Percentiles rank a stretch among this genome's conserved stretches.
Evolutionary conservation across 2,888 invertebrate species (phyloP).

Genomic region (Ligdia adustata): DNA sequence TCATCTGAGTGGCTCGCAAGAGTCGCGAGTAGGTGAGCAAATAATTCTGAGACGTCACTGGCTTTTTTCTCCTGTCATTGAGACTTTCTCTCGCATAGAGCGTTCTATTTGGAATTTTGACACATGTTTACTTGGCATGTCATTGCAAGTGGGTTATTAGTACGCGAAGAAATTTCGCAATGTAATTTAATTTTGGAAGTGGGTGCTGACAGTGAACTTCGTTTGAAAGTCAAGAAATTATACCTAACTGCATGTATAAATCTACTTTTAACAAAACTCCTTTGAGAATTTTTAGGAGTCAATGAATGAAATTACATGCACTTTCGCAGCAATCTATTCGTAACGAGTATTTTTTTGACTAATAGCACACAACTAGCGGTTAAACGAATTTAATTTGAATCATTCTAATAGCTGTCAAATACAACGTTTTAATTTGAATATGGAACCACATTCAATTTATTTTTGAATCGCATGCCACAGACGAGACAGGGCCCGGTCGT

Average conservation of each 20-base stretch:
- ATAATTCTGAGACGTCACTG: conserved; percentile 50
- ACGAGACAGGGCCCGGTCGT: conserved; percentile 9
- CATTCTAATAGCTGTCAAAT: too few species aligned
- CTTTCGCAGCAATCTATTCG: too few species aligned
- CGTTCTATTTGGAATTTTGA: conserved; percentile 38
- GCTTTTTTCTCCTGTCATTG: conserved; percentile 44
- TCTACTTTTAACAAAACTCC: too few species aligned
- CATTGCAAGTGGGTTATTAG: conserved; percentile 40
- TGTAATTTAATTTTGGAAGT: conserved; percentile 16
- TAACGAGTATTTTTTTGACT: too few species aligned
- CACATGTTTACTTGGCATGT: conserved; percentile 35
- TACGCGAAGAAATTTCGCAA: conserved; percentile 27
- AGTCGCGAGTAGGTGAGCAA: conserved; percentile 48
- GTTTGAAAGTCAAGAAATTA: conserved; percentile 4
- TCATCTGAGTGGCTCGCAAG: conserved; percentile 56
- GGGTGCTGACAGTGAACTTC: conserved; percentile 32
- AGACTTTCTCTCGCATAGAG: conserved; percentile 40
- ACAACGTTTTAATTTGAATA: too few species aligned
- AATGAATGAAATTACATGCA: too few species aligned
- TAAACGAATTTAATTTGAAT: too few species aligned
- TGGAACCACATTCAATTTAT: conserved; percentile 19
- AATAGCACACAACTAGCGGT: too few species aligned
- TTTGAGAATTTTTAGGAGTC: too few species aligned
- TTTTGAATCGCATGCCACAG: conserved; percentile 18
- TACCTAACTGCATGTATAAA: too few species aligned